Base-by-base conservation (phyloP, 2,888 invertebrate genomes). In the Unio pictorum region DNA sequence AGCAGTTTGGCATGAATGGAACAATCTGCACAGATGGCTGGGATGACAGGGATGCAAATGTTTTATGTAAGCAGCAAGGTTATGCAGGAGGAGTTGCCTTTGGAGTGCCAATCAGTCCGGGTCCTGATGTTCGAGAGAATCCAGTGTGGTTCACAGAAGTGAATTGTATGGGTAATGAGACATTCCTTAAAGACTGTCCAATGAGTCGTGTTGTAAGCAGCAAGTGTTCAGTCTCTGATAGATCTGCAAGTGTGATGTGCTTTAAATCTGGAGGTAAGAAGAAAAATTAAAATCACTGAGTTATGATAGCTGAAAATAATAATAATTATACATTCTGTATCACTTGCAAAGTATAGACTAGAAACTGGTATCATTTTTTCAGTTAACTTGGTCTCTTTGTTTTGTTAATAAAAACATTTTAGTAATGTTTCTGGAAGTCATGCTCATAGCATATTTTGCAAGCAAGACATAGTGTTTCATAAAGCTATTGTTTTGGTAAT, bases 1-100 rank as follows among this genome's bases (percentile, higher is more conserved):
- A 92, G 73, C 92, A 93, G 80, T 92, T 92, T 72, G 94, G 93
- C 2, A 91, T 93, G 23, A 95, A 95, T 94, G 95, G 95, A 11
- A 94, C 82, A 15, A 73, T 84, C n/a, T 86, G 86, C 71, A 68
- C 72, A 11, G 74, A 78, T 17, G 79, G 75, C 20, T 86, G 86
- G 86, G 78, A 81, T 63, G 80, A 86, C 61, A 54, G 28, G 1
- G 83, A 80, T 23, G 85, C 86, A 17, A 74, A 73, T 34, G 83
- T 84, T 11, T 66, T 82, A 6, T 86, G 86, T 64, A 77, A 75
- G 45, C 72, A 79, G 68, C 67, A 45, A 45, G 84, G 84, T 11
- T 85, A 71, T 66, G 69, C 66, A 17, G 85, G 83, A 1, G 86
- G 86, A 4, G 81, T 82, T 7, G 82, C 81, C 8, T 69, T 80